Percentiles rank a stretch among this genome's conserved stretches.
These are phyloP conservation scores for Ligdia adustata DNA, from an alignment of 2,888 invertebrate genomes.

Conservation along the genomic window DNA sequence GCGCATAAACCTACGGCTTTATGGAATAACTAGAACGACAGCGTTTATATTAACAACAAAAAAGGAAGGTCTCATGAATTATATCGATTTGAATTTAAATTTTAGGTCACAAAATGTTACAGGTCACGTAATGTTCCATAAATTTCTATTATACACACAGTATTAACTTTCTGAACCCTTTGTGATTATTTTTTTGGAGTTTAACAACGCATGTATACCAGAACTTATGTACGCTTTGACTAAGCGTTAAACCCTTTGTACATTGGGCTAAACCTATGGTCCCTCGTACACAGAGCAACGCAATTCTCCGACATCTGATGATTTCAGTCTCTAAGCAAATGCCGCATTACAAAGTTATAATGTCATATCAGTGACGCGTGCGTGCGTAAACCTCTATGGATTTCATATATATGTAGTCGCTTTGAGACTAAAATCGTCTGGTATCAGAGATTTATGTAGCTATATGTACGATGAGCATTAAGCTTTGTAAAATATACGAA, in stretches of 20 bases:
- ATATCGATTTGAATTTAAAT: conserved; percentile 2
- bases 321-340: no score
- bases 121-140: background rate
- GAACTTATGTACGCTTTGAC: background rate
- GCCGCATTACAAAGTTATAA: no score
- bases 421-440: no score
- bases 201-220: background rate
- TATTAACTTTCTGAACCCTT: background rate
- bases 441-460: no score
- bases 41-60: background rate
- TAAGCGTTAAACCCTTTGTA: no score
- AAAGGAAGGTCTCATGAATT: conserved; percentile 5
- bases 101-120: conserved; percentile 1
- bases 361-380: no score
- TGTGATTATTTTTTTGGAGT: background rate
- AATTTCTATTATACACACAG: background rate
- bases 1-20: no score
- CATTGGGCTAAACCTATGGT: no score
- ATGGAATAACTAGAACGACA: conserved; percentile 1
- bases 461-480: no score
- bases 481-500: conserved; percentile 6
- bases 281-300: background rate
- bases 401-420: no score
- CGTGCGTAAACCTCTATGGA: no score
- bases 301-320: no score